These are phyloP conservation scores for Chrysochloris asiatica DNA, from an alignment of 2,113 vertebrate genomes.

Conservation along the genomic window DNA sequence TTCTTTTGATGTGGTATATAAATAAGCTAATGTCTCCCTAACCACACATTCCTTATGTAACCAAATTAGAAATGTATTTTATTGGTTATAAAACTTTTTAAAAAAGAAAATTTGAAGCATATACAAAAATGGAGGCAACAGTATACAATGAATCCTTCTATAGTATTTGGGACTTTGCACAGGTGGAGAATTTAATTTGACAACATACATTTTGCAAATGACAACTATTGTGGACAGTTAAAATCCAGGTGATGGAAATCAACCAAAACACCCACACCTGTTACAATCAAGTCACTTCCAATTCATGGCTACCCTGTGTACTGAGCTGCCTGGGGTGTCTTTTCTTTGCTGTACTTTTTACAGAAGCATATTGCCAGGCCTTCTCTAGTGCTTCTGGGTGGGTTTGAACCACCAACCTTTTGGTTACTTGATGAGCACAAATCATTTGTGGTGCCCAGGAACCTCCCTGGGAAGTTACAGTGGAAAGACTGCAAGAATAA, in stretches of 20 bases:
- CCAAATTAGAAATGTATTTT: background rate
- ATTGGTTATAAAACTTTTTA: background rate
- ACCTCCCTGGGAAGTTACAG: background rate
- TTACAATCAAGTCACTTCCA: background rate
- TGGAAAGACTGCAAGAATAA: background rate
- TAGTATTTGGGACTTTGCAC: background rate
- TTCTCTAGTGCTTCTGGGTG: background rate
- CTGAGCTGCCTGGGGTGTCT: background rate
- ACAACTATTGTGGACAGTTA: background rate
- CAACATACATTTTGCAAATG: background rate
- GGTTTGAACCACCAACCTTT: background rate
- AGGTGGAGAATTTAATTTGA: constrained; percentile 2
- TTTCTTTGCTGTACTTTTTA: background rate
- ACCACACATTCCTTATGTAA: background rate
- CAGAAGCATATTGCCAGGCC: background rate
- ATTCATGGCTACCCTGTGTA: background rate
- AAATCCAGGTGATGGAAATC: background rate
- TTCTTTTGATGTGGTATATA: background rate
- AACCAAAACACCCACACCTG: background rate
- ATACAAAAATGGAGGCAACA: background rate
- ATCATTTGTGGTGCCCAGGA: background rate
- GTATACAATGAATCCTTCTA: background rate
- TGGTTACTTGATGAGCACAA: background rate
- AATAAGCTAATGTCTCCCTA: background rate
- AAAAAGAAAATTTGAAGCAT: background rate